phyloP scores from a whole-genome alignment of 1,140 invertebrate species.

The Pseudomyrmex cubaensis region DNA sequence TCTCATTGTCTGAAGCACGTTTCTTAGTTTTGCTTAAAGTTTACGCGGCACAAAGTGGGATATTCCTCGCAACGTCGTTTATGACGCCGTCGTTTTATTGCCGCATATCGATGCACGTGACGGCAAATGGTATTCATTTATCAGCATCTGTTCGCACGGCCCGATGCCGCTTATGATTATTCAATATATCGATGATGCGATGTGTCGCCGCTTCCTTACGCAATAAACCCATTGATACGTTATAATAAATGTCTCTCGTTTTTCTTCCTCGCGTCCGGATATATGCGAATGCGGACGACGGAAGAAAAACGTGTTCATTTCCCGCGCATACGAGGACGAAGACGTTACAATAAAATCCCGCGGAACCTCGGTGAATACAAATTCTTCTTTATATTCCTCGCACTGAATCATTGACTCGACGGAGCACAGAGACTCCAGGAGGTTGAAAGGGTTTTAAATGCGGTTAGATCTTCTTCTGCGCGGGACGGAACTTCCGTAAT shows the following conservation, averaged over 20 bases:
- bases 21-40: neutral
- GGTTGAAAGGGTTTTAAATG: constrained; percentile 16
- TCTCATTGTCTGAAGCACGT: neutral
- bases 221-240: constrained; percentile 1
- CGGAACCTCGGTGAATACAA: neutral
- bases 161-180: constrained; percentile 43
- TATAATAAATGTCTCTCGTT: neutral
- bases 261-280: neutral
- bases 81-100: constrained; percentile 13
- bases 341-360: neutral
- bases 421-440: no score
- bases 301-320: neutral
- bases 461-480: neutral
- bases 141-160: constrained; percentile 53
- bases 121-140: constrained; percentile 40
- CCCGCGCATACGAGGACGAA: no score
- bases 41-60: constrained; percentile 1
- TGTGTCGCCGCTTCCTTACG: neutral
- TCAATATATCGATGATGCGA: constrained; percentile 25
- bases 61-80: neutral
- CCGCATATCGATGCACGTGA: constrained; percentile 12
- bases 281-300: neutral
- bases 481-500: constrained; percentile 28
- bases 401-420: constrained; percentile 15
- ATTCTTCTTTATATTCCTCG: neutral